Evolutionary conservation across 2,113 vertebrate genomes (phyloP), one percentile per base, ranked within the genome.

Genomic region (Blennius ocellaris): DNA sequence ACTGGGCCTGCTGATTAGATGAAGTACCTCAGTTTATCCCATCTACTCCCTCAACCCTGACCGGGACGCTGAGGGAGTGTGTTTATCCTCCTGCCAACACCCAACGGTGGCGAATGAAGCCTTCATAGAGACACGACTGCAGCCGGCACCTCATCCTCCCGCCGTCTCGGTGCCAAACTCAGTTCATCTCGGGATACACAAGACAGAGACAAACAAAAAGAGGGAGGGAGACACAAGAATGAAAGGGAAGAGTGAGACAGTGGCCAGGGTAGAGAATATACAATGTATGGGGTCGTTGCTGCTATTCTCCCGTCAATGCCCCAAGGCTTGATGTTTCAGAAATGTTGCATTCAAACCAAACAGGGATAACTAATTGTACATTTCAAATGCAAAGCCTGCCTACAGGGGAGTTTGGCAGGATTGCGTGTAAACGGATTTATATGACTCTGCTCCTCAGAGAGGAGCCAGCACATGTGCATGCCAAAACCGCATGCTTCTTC

Each of bases 351-450:
- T 87, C 73, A 82, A 78, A 84, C 78, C 73, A 89, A 91, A 92
- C 87, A 88, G 87, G 91, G 90, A 88, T 87, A 90, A 84, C 89
- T 91, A 92, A 94, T 93, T 92, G 90, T 89, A 87, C 82, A 91
- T 92, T 92, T 93, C 73, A 86, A 87, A 92, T 91, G 92, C 89
- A 93, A 93, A 93, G 86, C 90, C 82, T 87, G 87, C 86, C 91
- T 83, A 86, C 79, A 66, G 88, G 90, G 85, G 60, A 85, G 78
- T 82, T 91, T 90, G 89, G 85, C 88, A 88, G 84, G 76, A 90
- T 63, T 75, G 83, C 66, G 58, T 85, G 82, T 86, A 89, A 90
- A 81, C 80, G 89, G 90, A 94, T 94, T 92, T 88, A 73, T 79
- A 73, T 30, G 69, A 80, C 87, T 91, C 81, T 83, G 81, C 83